phyloP scores from a whole-genome alignment of 2,888 invertebrate genomes.

The Nycteola revayana region DNA sequence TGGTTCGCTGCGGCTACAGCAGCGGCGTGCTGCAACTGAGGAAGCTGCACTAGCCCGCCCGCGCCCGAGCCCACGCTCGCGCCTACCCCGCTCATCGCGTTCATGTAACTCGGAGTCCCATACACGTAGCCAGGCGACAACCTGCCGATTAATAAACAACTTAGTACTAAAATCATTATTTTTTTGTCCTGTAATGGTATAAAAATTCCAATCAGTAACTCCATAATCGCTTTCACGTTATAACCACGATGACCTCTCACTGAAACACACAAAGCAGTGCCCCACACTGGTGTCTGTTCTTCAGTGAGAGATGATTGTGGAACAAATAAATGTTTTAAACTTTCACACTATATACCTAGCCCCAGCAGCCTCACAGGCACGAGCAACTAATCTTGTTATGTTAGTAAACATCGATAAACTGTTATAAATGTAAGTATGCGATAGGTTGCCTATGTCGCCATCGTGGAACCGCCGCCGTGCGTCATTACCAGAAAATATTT shows the following conservation, averaged over 20 bases:
- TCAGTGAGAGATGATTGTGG: no score
- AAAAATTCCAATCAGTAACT: no score
- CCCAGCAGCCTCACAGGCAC: conserved; percentile 69
- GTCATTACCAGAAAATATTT: conserved; percentile 62
- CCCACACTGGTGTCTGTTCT: no score
- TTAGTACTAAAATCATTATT: conserved; percentile 8
- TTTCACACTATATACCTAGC: conserved; percentile 74
- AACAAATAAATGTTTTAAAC: no score
- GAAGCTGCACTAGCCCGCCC: conserved; percentile 86
- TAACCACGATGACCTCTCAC: conserved; percentile 49
- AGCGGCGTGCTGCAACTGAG: conserved; percentile 87
- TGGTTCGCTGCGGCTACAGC: conserved; percentile 91
- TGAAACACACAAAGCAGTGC: no score
- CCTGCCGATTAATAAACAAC: conserved; percentile 50
- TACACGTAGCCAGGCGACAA: conserved; percentile 86
- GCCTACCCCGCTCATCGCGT: conserved; percentile 84
- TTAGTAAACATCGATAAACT: conserved; percentile 79
- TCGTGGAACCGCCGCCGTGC: conserved; percentile 64
- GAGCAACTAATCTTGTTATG: conserved; percentile 72
- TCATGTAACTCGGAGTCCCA: conserved; percentile 89
- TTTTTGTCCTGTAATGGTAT: no score
- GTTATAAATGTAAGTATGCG: conserved; percentile 57
- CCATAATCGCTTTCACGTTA: no score
- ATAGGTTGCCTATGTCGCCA: conserved; percentile 54
- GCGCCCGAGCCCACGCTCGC: conserved; percentile 81